Conservation (phyloP, 2,113 vertebrate species). For the Brachionichthys hirsutus region DNA sequence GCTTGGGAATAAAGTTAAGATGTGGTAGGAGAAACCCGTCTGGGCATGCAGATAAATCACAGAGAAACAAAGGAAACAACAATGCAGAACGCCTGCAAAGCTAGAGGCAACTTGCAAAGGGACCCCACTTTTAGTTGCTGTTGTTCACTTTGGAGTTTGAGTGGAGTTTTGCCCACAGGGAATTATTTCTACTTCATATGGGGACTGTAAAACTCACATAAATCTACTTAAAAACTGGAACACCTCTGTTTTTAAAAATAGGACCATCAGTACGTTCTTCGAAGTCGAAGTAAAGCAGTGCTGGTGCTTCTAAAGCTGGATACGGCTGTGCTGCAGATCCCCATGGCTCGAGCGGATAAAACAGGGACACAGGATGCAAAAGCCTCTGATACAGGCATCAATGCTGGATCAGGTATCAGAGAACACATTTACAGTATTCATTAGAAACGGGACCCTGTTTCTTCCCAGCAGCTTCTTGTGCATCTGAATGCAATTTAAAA, state of each 20-base stretch:
- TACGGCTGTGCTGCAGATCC: too few species aligned
- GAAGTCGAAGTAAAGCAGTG: neutral
- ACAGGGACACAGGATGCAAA: too few species aligned
- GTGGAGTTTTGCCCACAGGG: conserved; percentile 68
- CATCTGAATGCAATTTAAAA: too few species aligned
- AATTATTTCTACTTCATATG: conserved; percentile 54
- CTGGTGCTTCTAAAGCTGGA: neutral
- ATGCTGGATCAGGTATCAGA: neutral
- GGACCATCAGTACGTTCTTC: conserved; percentile 16
- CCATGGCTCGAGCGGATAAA: neutral
- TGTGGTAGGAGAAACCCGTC: conserved; percentile 15
- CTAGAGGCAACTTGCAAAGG: conserved; percentile 52
- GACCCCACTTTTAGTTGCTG: conserved; percentile 52
- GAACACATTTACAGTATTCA: too few species aligned
- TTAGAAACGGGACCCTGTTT: too few species aligned
- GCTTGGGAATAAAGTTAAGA: conserved; percentile 51
- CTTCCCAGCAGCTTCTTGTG: too few species aligned
- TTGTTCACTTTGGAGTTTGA: conserved; percentile 56
- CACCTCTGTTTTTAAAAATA: conserved; percentile 58
- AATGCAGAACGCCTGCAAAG: conserved; percentile 40
- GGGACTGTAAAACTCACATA: conserved; percentile 57
- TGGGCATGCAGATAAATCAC: conserved; percentile 43
- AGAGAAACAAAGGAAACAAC: conserved; percentile 41
- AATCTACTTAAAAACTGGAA: conserved; percentile 72
- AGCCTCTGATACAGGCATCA: neutral